Base-by-base conservation (phyloP, 2,797 vertebrate genomes). In the Pangasius mekongensis region DNA sequence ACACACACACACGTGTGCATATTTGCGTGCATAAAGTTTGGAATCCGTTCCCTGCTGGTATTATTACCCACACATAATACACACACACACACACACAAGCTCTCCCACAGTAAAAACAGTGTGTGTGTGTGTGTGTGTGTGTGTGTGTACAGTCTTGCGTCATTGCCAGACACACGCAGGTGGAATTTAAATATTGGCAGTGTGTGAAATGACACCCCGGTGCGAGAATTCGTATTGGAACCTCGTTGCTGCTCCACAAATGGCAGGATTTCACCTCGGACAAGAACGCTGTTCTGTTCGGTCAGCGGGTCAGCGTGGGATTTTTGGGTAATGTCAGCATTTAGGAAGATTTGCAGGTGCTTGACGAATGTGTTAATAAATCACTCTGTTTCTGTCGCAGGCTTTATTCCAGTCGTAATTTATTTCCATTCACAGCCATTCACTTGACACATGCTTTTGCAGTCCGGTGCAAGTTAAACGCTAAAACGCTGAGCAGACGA, bases 141-240 rank as follows among this genome's bases (percentile, higher is more conserved):
- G 66, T 39, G 69, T 81, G 33, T 66, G 47, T 76, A 49, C 77
- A 81, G 74, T 81, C 84, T 84, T 89, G 88, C 89, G 88, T 89
- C 88, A 89, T 87, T 88, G 90, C 88, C 88, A 91, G 78, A 90
- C 87, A 87, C 88, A 86, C 62, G 33, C 89, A 90, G 86, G 88
- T 90, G 87, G 89, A 90, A 89, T 88, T 86, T 87, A 91, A 91
- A 91, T 88, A 89, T 87, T 89, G 89, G 30, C 49, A 30, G 64
- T 81, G 88, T 91, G 91, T 88, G 91, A 91, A 91, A 88, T 91
- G 71, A 88, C 91, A 86, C 87, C 20, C 81, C 27, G 47, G 91
- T 91, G 91, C 77, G 83, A 90, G 84, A 84, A 87, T 89, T 86
- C 49, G 74, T 49, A 14, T 80, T 82, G 73, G 56, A 71, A 83